Conservation (phyloP, 1,140 invertebrate species). For the Drosophila navojoa region DNA sequence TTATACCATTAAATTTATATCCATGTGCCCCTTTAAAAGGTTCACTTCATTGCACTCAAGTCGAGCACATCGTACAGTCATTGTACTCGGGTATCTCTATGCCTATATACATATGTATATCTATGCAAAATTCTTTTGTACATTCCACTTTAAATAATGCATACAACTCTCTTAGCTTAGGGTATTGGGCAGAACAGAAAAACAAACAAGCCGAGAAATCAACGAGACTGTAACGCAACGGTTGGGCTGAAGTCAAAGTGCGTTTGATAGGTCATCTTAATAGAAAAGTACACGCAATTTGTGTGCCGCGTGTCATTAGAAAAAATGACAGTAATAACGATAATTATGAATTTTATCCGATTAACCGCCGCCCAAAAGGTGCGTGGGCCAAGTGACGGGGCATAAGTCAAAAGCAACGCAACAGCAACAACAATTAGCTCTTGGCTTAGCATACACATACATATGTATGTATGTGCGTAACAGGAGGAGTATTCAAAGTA, state of each 20-base stretch:
- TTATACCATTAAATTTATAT: no score
- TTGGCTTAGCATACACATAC: not conserved
- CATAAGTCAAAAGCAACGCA: conserved; percentile 44
- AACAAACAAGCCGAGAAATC: conserved; percentile 41
- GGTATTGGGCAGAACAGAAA: conserved; percentile 9
- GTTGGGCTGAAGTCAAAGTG: conserved; percentile 59
- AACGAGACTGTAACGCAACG: conserved; percentile 35
- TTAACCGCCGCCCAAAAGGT: conserved; percentile 61
- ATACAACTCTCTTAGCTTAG: not conserved
- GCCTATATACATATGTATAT: no score
- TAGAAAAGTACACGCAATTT: conserved; percentile 83
- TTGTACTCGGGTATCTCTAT: no score
- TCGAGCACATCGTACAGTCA: no score
- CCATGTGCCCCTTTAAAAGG: no score
- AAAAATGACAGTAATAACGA: conserved; percentile 83
- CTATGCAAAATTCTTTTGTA: no score
- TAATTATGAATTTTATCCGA: conserved; percentile 84
- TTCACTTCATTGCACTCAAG: no score
- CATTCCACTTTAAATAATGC: no score
- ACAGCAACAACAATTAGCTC: conserved; percentile 8
- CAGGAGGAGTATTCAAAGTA: conserved; percentile 64
- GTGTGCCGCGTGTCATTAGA: conserved; percentile 68
- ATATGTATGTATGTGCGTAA: conserved; percentile 2
- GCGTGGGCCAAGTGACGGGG: conserved; percentile 46
- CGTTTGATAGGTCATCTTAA: conserved; percentile 83